Percentiles rank a stretch among this genome's conserved stretches.
Conservation (phyloP, 2,797 vertebrate genomes). For the Malurus leucopterus region DNA sequence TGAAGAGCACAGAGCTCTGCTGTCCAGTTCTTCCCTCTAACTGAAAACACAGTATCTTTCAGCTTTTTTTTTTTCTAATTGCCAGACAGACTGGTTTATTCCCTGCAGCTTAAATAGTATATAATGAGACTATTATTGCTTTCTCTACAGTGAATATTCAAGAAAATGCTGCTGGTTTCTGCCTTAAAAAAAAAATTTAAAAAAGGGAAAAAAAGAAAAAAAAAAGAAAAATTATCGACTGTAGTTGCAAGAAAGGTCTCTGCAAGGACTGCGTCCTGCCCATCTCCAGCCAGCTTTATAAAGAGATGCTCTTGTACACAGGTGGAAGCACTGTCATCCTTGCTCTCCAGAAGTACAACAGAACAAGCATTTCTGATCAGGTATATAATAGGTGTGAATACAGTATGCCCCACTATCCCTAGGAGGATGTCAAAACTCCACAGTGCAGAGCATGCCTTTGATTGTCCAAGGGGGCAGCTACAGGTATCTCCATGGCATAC, state of each 20-base stretch:
- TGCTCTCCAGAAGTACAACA: not conserved
- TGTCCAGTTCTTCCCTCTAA: not conserved
- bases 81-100: not conserved
- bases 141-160: not conserved
- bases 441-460: not conserved
- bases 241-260: not conserved
- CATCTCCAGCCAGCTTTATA: fast-evolving
- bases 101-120: not conserved
- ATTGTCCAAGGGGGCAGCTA: not conserved
- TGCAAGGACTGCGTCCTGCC: not conserved
- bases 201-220: no score
- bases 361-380: not conserved
- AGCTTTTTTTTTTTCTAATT: not conserved
- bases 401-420: fast-evolving
- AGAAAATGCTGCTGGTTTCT: not conserved
- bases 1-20: not conserved
- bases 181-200: not conserved
- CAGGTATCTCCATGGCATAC: not conserved
- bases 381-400: not conserved
- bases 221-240: not conserved
- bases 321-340: not conserved
- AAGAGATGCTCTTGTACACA: not conserved
- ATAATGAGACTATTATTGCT: not conserved
- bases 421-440: not conserved
- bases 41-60: not conserved